Percentiles rank a stretch among this genome's conserved stretches.
These are phyloP conservation scores for Clarias macrocephalus DNA, from an alignment of 2,113 vertebrate genomes.

Conservation along the genomic window DNA sequence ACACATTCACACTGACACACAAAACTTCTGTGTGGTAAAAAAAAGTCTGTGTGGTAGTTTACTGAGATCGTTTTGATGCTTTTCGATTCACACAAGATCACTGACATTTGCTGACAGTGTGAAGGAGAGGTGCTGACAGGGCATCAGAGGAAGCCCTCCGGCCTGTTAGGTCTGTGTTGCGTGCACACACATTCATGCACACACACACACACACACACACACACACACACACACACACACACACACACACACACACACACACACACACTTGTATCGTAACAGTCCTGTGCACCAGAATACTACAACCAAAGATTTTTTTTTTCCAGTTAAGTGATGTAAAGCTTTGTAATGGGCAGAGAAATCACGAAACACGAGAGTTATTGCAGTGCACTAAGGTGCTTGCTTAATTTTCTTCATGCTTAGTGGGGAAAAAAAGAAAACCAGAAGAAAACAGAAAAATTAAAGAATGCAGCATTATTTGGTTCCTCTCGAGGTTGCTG, in stretches of 20 bases:
- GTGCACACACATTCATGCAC: too few relatives aligned
- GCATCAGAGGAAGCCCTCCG: background rate
- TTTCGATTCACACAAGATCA: background rate
- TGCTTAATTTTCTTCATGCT: too few relatives aligned
- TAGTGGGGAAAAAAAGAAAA: too few relatives aligned
- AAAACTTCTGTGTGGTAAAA: background rate
- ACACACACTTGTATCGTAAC: background rate
- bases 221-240: too few relatives aligned
- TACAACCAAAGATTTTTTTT: background rate
- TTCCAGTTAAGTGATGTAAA: background rate
- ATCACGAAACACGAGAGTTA: too few relatives aligned
- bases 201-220: too few relatives aligned
- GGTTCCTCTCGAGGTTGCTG: too few relatives aligned
- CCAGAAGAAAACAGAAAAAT: too few relatives aligned
- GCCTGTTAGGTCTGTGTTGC: background rate
- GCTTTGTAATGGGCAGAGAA: too few relatives aligned
- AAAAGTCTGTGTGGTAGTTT: background rate
- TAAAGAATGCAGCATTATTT: too few relatives aligned
- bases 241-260: too few relatives aligned
- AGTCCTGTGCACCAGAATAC: background rate
- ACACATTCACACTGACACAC: background rate
- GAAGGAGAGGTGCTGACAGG: constrained; percentile 2
- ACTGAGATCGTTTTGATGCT: background rate
- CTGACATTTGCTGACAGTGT: background rate
- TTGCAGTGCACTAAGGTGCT: too few relatives aligned